These are phyloP conservation scores for Colistium nudipinnis DNA, from an alignment of 2,113 vertebrate genomes.

Conservation along the genomic window DNA sequence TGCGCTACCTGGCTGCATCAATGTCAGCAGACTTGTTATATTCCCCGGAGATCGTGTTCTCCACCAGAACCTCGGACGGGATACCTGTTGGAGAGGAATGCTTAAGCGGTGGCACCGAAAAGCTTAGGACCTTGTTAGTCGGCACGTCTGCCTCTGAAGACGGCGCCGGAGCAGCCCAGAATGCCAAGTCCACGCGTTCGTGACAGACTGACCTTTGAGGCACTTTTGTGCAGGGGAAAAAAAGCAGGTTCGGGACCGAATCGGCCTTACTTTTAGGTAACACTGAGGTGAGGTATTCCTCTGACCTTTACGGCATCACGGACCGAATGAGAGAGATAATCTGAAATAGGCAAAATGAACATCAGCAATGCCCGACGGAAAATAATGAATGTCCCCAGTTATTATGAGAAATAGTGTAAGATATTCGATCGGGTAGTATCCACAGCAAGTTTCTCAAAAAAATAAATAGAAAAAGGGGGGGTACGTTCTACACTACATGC, in stretches of 20 bases:
- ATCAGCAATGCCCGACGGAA: too few relatives aligned
- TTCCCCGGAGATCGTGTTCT: slow-evolving; percentile 46
- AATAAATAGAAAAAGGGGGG: too few relatives aligned
- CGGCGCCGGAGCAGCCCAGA: slow-evolving; percentile 5
- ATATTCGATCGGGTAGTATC: too few relatives aligned
- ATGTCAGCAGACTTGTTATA: slow-evolving; percentile 52
- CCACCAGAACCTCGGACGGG: slow-evolving; percentile 55
- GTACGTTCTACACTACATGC: too few relatives aligned
- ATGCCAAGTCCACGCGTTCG: slow-evolving; percentile 14
- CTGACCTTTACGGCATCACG: neutral
- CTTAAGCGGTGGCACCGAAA: slow-evolving; percentile 1
- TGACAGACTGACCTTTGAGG: neutral
- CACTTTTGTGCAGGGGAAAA: too few relatives aligned
- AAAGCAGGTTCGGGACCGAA: too few relatives aligned
- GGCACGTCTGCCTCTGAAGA: slow-evolving; percentile 21
- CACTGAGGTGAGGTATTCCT: too few relatives aligned
- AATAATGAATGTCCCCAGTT: too few relatives aligned
- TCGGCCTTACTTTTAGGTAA: too few relatives aligned
- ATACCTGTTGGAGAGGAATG: slow-evolving; percentile 52
- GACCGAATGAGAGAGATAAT: too few relatives aligned
- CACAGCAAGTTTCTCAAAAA: too few relatives aligned
- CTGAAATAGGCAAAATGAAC: neutral
- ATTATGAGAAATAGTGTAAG: too few relatives aligned
- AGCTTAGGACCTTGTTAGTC: slow-evolving; percentile 40
- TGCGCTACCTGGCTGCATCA: slow-evolving; percentile 45